Conservation (phyloP, 2,888 invertebrate genomes). For the Agonopterix alstromeriana region DNA sequence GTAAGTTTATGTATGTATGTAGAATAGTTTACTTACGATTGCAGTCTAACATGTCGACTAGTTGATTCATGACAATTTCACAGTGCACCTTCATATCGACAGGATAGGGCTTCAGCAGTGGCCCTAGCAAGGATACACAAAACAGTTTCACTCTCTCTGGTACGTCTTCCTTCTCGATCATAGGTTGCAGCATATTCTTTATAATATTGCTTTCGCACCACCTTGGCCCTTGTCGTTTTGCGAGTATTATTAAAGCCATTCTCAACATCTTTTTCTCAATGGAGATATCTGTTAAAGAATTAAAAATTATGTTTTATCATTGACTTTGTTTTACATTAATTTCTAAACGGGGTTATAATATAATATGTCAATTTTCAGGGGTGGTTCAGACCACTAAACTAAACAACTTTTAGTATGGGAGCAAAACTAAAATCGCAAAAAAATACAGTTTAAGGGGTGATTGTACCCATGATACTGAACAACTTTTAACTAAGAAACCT, state of each 20-base stretch:
- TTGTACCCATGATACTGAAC: too few relatives aligned
- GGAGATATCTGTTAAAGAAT: conserved; percentile 34
- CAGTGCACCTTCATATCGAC: conserved; percentile 57
- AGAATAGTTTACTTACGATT: conserved; percentile 39
- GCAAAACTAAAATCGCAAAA: too few relatives aligned
- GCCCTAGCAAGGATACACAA: conserved; percentile 51
- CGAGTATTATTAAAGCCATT: conserved; percentile 49
- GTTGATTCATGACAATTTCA: conserved; percentile 50
- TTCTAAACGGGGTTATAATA: too few relatives aligned
- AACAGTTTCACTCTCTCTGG: conserved; percentile 37
- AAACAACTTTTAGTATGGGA: too few relatives aligned
- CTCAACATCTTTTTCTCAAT: conserved; percentile 49
- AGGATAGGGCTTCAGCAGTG: conserved; percentile 59
- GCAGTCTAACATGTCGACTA: conserved; percentile 40
- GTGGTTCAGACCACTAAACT: too few relatives aligned
- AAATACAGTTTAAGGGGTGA: too few relatives aligned
- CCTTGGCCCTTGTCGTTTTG: conserved; percentile 56
- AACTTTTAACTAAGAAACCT: too few relatives aligned
- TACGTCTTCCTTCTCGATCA: conserved; percentile 38
- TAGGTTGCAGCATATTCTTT: conserved; percentile 45
- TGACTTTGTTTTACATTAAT: too few relatives aligned
- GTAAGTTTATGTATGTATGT: too few relatives aligned
- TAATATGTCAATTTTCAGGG: too few relatives aligned
- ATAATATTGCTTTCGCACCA: conserved; percentile 64
- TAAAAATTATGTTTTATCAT: background rate